Evolutionary conservation across 2,113 vertebrate species (phyloP).

Genomic region (Myotis brandtii): DNA sequence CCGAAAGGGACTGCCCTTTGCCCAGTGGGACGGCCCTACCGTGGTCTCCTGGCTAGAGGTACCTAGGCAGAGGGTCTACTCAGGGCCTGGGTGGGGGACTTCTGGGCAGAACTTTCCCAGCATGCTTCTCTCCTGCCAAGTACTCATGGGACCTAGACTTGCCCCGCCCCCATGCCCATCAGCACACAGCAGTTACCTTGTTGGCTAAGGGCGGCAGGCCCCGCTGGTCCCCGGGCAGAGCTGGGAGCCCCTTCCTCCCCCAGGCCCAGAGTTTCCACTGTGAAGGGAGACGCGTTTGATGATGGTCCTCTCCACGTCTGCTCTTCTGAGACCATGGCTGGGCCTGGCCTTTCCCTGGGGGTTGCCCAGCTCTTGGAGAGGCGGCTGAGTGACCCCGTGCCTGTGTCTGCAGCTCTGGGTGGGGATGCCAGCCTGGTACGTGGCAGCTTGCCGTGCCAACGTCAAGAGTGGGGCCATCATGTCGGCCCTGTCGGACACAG

Average conservation of each 20-base stretch:
- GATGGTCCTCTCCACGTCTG: not conserved
- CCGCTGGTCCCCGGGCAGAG: not conserved
- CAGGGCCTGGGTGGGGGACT: not conserved
- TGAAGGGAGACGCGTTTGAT: not conserved
- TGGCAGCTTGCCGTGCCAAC: constrained; percentile 97
- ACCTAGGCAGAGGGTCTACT: not conserved
- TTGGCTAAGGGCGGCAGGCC: not conserved
- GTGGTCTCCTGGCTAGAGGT: constrained; percentile 99
- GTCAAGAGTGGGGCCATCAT: constrained; percentile 99
- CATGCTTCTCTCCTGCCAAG: not conserved
- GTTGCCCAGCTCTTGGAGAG: not conserved
- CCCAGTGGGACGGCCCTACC: constrained; percentile 97
- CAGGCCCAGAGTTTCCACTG: not conserved
- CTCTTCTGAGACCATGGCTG: not conserved
- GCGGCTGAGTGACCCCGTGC: not conserved
- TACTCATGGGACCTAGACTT: not conserved
- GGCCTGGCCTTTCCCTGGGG: not conserved
- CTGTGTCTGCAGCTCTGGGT: constrained; percentile 93
- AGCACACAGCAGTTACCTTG: not conserved
- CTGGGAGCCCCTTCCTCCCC: not conserved
- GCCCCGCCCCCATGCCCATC: not conserved
- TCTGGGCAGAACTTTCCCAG: not conserved
- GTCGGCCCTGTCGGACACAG: constrained; percentile 97
- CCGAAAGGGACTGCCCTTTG: constrained; percentile 95
- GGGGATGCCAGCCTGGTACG: constrained; percentile 99